Evolutionary conservation across 1,140 invertebrate genomes (phyloP).

Genomic region (Drosophila lini): DNA sequence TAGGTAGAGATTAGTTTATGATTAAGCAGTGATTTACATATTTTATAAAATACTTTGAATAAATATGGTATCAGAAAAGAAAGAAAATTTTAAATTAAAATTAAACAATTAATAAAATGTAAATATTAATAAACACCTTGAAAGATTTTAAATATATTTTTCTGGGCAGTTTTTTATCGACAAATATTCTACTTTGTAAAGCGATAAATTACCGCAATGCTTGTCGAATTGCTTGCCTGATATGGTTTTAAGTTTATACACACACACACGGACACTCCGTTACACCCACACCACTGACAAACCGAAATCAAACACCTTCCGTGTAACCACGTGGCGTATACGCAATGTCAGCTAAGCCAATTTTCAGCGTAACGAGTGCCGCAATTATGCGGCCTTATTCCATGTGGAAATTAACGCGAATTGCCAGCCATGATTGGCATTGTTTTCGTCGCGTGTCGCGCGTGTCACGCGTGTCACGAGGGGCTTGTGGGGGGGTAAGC

Average conservation of each 20-base stretch:
- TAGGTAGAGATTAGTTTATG: neutral
- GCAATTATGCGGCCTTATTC: constrained; percentile 69
- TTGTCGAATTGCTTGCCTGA: constrained; percentile 21
- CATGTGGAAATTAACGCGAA: constrained; percentile 77
- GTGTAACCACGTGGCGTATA: constrained; percentile 27
- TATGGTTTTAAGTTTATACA: neutral
- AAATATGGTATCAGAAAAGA: too few species aligned
- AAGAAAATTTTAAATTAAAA: too few species aligned
- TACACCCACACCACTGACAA: neutral
- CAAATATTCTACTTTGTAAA: constrained; percentile 7
- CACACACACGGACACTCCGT: neutral
- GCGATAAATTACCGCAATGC: constrained; percentile 29
- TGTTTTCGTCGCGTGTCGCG: constrained; percentile 69
- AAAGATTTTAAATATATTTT: neutral
- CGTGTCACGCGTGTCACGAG: constrained; percentile 23
- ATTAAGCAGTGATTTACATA: neutral
- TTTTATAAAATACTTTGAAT: too few species aligned
- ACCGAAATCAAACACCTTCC: constrained; percentile 7
- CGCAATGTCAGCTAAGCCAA: constrained; percentile 55
- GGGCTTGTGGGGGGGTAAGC: neutral
- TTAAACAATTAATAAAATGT: too few species aligned
- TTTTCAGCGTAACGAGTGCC: constrained; percentile 52
- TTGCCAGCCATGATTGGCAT: constrained; percentile 70
- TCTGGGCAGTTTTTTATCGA: too few species aligned
- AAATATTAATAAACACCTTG: too few species aligned